Evolutionary conservation across 1,140 invertebrate genomes (phyloP), one percentile per base, ranked within the genome.

Genomic region (Brachionus plicatilis): DNA sequence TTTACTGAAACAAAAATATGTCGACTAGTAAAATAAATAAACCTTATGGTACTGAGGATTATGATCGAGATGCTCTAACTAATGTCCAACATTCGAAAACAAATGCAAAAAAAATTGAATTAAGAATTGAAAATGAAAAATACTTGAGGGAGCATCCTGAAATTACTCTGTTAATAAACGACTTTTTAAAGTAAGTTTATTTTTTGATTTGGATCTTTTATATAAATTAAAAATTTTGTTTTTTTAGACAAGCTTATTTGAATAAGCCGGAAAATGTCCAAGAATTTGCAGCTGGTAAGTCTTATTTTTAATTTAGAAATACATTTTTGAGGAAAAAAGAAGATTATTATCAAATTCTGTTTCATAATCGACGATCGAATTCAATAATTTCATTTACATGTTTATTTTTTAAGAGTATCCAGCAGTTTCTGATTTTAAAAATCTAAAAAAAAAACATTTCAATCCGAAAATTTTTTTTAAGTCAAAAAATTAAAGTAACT

Each of bases 61-160:
- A 82, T 47, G 79, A 82, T 9, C 79, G 50, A 33, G 53, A 47
- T 29, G 79, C 79, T 5, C 17, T 82, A n/a, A 82, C 79, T 20
- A n/a, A 82, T 60, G 20, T 47, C 6, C 79, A 82, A 68, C 50
- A 65, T 20, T 41, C 53, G 4, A 82, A 65, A 47, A 68, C 79
- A 27, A 82, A 82, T 68, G 33, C 37, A 3, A 82, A 82, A 82
- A 82, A 82, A 37, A 82, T 82, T 45, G 79, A 82, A 3, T 14
- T 65, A 37, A 82, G 79, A 65, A 60, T 82, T 82, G 53, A 82
- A 20, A 82, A 82, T 41, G 79, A 82, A 82, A 60, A 65, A 12
- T 82, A 82, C 27, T 12, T 82, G 8, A 60, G 79, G 41, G 37
- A 82, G 24, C 79, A 82, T 41, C 79, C 79, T 17, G 79, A 82